Percentiles rank a stretch among this genome's conserved stretches.
Conservation (phyloP, 2,888 invertebrate genomes). For the Drosophila cognata region DNA sequence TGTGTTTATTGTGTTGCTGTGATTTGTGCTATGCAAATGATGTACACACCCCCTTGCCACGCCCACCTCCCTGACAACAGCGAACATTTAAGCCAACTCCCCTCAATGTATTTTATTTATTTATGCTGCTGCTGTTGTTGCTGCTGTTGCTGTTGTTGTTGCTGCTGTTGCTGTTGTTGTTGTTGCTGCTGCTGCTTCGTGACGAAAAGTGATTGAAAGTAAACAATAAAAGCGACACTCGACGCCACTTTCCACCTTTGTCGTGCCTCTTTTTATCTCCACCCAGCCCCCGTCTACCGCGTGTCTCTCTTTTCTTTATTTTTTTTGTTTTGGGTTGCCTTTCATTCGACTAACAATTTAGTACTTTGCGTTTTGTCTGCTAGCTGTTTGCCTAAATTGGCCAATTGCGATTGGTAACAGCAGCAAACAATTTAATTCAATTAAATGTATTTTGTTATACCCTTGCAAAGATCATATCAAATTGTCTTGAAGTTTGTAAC, state of each 20-base stretch:
- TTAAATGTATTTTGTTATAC: slow-evolving; percentile 65
- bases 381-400: slow-evolving; percentile 77
- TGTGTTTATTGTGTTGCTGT: slow-evolving; percentile 44
- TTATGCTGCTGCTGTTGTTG: slow-evolving; percentile 47
- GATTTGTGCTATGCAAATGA: slow-evolving; percentile 75
- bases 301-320: slow-evolving; percentile 1
- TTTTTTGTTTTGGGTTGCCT: slow-evolving; percentile 42
- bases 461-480: neutral
- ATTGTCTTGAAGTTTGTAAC: neutral
- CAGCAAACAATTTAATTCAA: slow-evolving; percentile 83
- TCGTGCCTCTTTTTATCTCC: slow-evolving; percentile 32
- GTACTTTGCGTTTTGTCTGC: slow-evolving; percentile 68
- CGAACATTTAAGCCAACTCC: slow-evolving; percentile 43
- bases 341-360: slow-evolving; percentile 77
- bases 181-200: slow-evolving; percentile 69
- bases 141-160: neutral
- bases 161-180: neutral
- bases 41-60: slow-evolving; percentile 22
- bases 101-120: slow-evolving; percentile 66
- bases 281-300: neutral
- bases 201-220: slow-evolving; percentile 84
- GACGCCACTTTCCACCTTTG: slow-evolving; percentile 70
- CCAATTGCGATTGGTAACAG: slow-evolving; percentile 81
- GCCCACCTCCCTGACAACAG: slow-evolving; percentile 22
- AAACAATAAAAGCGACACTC: slow-evolving; percentile 82